Evolutionary conservation across 2,113 vertebrate species (phyloP), one percentile per base, ranked within the genome.

Genomic region (Engraulis encrasicolus): DNA sequence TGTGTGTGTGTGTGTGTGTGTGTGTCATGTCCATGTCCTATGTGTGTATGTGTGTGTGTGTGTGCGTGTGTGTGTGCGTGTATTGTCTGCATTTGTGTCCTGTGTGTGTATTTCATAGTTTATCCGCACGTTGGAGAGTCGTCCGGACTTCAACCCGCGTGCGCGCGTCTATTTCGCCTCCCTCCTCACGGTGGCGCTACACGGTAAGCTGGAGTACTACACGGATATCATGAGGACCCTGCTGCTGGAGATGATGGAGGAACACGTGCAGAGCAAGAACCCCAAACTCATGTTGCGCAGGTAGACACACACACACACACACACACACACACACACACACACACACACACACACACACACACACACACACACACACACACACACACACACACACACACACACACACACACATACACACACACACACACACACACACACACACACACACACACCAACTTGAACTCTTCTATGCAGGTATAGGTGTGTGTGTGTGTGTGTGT

Each of bases 201-300:
- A 99, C 23, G 98, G 98, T 11, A 99, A 99, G 79, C 93, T 99
- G 85, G 98, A 99, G 92, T 99, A 99, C 80, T 99, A 99, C 91
- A 99, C 96, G 0, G 98, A 99, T 92, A 98, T 99, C 93, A 97
- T 99, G 97, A 96, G 96, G 85, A 99, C 97, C 0, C 94, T 99
- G 85, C 96, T 99, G 92, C 93, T 99, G 88, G 97, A 99, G 90
- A 94, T 99, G 87, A 98, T 99, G 96, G 97, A 97, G 78, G 96
- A 99, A 81, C 97, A 99, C 15, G 97, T 97, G 82, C 91, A 93
- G 86, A 98, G 95, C 93, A 98, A 97, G 91, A 99, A 99, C 92
- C 98, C 98, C 84, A 99, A 99, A 89, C 95, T 99, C 58, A 99
- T 99, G 97, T 95, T 99, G 15, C 95, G 98, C 91, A 97, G 98